Base-by-base conservation (phyloP, 2,888 invertebrate genomes). In the Axea sp. region DNA sequence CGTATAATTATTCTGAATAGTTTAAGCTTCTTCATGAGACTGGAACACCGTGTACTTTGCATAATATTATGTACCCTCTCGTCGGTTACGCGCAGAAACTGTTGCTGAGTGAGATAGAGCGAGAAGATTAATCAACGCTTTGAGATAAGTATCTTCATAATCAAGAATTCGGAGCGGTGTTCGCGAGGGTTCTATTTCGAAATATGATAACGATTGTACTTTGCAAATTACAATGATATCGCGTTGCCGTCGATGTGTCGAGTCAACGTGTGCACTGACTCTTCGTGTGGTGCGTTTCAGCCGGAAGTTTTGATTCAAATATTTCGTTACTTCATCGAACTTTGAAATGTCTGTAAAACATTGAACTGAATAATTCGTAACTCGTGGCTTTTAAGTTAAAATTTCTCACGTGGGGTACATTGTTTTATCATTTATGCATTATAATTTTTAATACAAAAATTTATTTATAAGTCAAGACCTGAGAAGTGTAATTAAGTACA, bases 41-140 rank as follows among this genome's bases (percentile, higher is more conserved):
- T 76, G 75, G 76, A 76, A 76, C 76, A 78, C 68, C 71, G 76
- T 76, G 73, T 76, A 77, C 76, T 78, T 78, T 78, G 78, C 77
- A 78, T 78, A 77, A 77, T 75, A 78, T 78, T 77, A 78, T 60
- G 69, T 62, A 74, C 53, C 65, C 55, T 62, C 71, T 71, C 75
- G 76, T 77, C 73, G 72, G 77, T 76, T 77, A 78, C 74, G 77
- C 74, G 65, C 72, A 65, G 77, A 51, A 57, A 75, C 73, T 60
- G 73, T 69, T 72, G 73, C 73, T 55, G 64, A 71, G 77, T 75
- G 76, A 76, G 76, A 76, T 73, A 69, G 73, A 62, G 49, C 73
- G 71, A 15, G 65, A 73, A 76, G 76, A 76, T 76, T 76, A 76
- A 76, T 76, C 76, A 73, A 73, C 65, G 73, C 72, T 73, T 57